Conservation (phyloP, 2,113 vertebrate species). For the Psittacus erithacus region DNA sequence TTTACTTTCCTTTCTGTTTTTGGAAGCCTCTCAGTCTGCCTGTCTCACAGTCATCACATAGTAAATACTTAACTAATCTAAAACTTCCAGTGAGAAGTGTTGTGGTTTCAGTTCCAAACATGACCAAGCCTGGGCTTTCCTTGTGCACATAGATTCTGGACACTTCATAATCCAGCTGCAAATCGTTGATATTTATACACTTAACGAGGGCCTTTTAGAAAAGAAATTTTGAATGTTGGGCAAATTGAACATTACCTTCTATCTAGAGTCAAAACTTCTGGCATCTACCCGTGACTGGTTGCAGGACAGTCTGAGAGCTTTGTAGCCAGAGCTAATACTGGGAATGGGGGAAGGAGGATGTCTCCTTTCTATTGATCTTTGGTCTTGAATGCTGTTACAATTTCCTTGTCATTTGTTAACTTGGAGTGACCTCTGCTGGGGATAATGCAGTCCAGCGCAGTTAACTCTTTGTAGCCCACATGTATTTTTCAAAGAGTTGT, state of each 20-base stretch:
- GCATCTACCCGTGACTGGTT: neutral
- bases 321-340: neutral
- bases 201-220: neutral
- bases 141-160: neutral
- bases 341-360: neutral
- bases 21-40: neutral
- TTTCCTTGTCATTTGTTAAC: neutral
- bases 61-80: neutral
- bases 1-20: neutral
- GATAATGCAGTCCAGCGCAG: neutral
- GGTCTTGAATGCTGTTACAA: neutral
- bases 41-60: neutral
- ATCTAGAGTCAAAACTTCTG: neutral
- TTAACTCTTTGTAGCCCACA: neutral
- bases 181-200: neutral
- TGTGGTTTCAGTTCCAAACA: neutral
- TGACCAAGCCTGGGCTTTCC: neutral
- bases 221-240: neutral
- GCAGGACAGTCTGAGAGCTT: neutral
- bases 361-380: neutral
- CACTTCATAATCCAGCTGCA: neutral
- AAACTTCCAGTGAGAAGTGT: neutral
- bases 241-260: neutral
- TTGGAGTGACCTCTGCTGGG: constrained; percentile 62
- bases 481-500: neutral